Conservation (phyloP, 2,797 vertebrate genomes). For the Pipistrellus pipistrellus region DNA sequence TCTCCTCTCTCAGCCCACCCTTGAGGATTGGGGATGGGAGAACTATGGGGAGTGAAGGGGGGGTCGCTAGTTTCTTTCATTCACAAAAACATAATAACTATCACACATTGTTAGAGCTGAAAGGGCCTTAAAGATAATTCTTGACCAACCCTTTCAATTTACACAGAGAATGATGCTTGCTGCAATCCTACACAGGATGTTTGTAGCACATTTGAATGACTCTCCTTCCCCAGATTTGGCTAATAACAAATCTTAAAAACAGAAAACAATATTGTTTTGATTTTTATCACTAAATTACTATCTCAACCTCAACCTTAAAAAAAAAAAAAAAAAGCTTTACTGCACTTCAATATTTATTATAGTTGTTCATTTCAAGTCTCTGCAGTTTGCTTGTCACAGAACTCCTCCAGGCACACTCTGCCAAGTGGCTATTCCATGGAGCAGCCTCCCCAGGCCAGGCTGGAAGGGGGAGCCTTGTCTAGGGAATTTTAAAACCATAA, state of each 20-base stretch:
- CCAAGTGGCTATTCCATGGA: neutral
- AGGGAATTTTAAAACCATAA: slow-evolving; percentile 20
- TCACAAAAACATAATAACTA: neutral
- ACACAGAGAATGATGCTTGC: neutral
- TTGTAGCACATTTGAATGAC: neutral
- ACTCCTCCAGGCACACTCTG: neutral
- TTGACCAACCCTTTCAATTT: neutral
- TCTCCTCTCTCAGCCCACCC: neutral
- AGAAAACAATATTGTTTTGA: neutral
- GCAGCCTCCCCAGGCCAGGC: no score
- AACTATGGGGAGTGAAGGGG: neutral
- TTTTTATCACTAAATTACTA: neutral
- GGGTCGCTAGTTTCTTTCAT: neutral
- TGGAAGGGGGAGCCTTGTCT: neutral
- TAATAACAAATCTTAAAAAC: slow-evolving; percentile 47
- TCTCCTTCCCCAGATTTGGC: neutral
- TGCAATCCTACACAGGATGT: neutral
- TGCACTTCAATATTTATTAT: neutral
- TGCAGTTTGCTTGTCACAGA: neutral
- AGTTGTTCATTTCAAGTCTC: neutral
- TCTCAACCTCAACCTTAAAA: neutral
- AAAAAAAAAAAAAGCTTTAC: neutral
- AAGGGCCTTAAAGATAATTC: neutral
- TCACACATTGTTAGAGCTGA: neutral
- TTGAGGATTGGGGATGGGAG: neutral